Base-by-base conservation (phyloP, 2,113 vertebrate genomes). In the Corythoichthys intestinalis region DNA sequence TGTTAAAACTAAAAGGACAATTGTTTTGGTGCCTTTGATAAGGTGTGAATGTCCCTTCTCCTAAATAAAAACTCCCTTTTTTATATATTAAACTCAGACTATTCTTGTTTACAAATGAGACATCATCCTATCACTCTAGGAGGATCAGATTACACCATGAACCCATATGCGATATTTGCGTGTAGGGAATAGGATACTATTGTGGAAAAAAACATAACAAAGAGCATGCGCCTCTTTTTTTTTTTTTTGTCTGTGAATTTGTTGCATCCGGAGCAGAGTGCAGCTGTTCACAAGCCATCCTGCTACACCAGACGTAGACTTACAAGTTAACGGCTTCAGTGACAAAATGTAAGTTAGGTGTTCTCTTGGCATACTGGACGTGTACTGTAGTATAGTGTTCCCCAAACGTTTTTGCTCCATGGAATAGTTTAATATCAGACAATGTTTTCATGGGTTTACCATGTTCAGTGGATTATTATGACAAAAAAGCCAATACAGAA, bases 271-370 rank as follows among this genome's bases (percentile, higher is more conserved):
- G 90, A 90, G 90, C 89, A 88, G 81, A 85, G 76, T 75, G 82
- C 90, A 91, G 90, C 91, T 89, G 91, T 90, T 86, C 79, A 84
- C 68, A 70, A 90, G 81, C 81, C 89, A 90, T 91, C 90, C 90
- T 92, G 89, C 89, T 72, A 77, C 71, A 62, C 61, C 11, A 75
- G 65, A 83, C 66, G 73, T 70, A 66, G 75, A 68, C 47, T 60
- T 39, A 41, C 9, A 14, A 86, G 66, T 77, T 67, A 81, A 82
- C 57, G 54, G 76, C 69, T 70, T 44, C 63, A 63, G 56, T 35
- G 49, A 74, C 71, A 75, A 65, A 61, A 48, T 50, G 65, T 78
- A 67, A 67, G 12, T 66, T 20, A 73, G 49, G 75, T 71, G 13
- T 4, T 11, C 54, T 50, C 67, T 63, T 81, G 64, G 52, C 52